Evolutionary conservation across 1,140 invertebrate genomes (phyloP).

Genomic region (Eupristina koningsbergeri): DNA sequence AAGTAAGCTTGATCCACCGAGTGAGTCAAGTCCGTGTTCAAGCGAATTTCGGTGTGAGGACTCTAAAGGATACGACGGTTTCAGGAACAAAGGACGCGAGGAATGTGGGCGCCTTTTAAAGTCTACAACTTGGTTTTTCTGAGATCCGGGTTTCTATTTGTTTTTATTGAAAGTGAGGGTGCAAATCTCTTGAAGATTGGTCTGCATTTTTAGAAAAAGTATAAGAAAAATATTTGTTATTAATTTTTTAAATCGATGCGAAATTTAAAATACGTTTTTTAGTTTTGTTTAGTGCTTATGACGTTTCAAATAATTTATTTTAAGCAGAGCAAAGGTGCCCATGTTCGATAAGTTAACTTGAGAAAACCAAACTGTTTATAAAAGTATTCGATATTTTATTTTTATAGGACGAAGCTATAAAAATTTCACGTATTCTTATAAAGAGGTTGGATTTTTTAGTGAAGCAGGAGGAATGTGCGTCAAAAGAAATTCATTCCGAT

Average conservation of each 20-base stretch:
- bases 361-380: constrained; percentile 22
- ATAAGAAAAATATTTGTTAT: not conserved
- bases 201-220: not conserved
- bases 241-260: constrained; percentile 8
- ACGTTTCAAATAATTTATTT: constrained; percentile 11
- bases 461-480: not conserved
- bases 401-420: constrained; percentile 26
- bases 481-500: not conserved
- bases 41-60: constrained; percentile 50
- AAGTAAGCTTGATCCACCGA: constrained; percentile 46
- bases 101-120: constrained; percentile 3
- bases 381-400: constrained; percentile 38
- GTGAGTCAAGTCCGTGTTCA: constrained; percentile 46
- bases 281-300: not conserved
- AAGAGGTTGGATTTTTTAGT: constrained; percentile 31
- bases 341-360: not conserved
- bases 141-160: not conserved
- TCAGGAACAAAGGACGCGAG: not conserved
- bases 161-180: too few relatives aligned
- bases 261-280: not conserved
- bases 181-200: too few relatives aligned
- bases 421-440: constrained; percentile 28
- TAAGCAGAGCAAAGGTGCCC: constrained; percentile 20
- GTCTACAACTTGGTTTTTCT: not conserved
- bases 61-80: too few relatives aligned